phyloP scores from a whole-genome alignment of 2,113 vertebrate species.

The Rhynchomys soricoides region DNA sequence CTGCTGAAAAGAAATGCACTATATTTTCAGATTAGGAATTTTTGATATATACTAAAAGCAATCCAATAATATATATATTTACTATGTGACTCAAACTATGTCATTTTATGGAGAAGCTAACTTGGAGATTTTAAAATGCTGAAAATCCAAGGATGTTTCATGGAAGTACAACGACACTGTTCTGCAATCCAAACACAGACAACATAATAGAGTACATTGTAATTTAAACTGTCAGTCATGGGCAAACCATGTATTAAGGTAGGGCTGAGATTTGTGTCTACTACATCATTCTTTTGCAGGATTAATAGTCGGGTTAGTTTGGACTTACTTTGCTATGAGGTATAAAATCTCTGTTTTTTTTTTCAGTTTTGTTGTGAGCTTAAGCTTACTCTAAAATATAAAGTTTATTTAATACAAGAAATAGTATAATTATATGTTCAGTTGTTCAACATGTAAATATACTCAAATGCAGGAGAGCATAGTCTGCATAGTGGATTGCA shows the following conservation, averaged over 20 bases:
- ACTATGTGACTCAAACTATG: background rate
- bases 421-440: background rate
- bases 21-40: background rate
- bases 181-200: background rate
- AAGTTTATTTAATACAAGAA: background rate
- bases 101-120: background rate
- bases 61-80: too few relatives aligned
- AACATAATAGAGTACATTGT: background rate
- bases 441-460: background rate
- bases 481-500: background rate
- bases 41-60: background rate
- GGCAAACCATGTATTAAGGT: background rate
- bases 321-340: too few relatives aligned
- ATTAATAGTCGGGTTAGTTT: background rate
- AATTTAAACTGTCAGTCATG: background rate
- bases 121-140: background rate
- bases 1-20: background rate
- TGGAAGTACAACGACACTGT: background rate
- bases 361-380: background rate
- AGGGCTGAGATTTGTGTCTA: background rate
- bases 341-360: background rate
- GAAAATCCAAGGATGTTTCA: background rate
- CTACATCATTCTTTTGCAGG: background rate
- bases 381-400: background rate
- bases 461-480: background rate